Conservation (phyloP, 2,888 invertebrate genomes). For the Hylaea fasciaria region DNA sequence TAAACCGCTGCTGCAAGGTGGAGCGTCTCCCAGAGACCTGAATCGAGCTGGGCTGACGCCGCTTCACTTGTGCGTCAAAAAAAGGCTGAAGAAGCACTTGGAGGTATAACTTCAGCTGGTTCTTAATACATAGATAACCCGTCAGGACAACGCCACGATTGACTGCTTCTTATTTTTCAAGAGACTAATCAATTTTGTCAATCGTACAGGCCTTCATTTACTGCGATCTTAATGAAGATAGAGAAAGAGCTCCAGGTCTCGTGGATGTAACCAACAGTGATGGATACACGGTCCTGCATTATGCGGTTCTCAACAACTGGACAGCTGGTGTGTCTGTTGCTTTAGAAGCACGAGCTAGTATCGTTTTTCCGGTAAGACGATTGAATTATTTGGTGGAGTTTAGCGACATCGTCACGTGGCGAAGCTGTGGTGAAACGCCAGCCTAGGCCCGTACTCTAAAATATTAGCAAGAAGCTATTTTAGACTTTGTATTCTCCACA, state of each 20-base stretch:
- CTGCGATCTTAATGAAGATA: not conserved
- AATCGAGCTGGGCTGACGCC: conserved; percentile 44
- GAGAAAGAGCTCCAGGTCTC: not conserved
- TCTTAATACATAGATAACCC: too few relatives aligned
- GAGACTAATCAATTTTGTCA: too few relatives aligned
- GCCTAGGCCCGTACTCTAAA: too few relatives aligned
- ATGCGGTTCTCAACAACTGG: conserved; percentile 65
- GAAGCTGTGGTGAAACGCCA: too few relatives aligned
- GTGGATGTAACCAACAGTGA: conserved; percentile 56
- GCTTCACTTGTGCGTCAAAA: conserved; percentile 48
- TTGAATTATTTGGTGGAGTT: too few relatives aligned
- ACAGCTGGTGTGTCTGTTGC: conserved; percentile 63
- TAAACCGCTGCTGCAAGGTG: conserved; percentile 36
- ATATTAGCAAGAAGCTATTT: too few relatives aligned
- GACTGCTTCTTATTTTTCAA: too few relatives aligned
- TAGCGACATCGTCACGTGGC: too few relatives aligned
- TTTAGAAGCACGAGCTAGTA: conserved; percentile 66
- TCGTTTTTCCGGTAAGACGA: conserved; percentile 47
- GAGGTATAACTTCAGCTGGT: conserved; percentile 36
- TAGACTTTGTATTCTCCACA: too few relatives aligned
- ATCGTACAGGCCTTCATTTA: conserved; percentile 24
- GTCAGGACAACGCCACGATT: too few relatives aligned
- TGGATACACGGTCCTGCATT: conserved; percentile 68
- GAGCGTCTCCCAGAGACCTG: conserved; percentile 31
- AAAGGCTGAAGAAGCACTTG: conserved; percentile 41